Evolutionary conservation across 2,888 invertebrate species (phyloP).

Genomic region (Agrotis segetum): DNA sequence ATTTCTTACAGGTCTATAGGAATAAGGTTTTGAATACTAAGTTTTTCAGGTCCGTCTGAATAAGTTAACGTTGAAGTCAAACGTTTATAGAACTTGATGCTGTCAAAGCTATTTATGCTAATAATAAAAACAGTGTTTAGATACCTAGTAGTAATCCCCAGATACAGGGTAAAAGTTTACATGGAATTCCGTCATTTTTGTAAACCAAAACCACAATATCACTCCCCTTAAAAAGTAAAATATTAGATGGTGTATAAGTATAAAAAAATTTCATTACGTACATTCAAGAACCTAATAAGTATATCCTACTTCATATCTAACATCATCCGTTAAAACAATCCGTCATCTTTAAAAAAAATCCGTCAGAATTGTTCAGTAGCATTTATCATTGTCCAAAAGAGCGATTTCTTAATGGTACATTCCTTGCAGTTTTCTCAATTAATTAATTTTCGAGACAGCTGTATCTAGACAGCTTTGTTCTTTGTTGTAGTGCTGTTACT

Average conservation of each 20-base stretch:
- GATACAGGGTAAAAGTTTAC: no score
- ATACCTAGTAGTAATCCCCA: no score
- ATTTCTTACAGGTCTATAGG: background rate
- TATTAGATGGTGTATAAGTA: background rate
- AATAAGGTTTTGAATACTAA: constrained; percentile 15
- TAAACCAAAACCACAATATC: background rate
- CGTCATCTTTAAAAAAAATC: constrained; percentile 3
- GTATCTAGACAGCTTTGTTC: constrained; percentile 26
- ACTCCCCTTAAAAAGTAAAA: background rate
- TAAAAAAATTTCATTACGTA: background rate
- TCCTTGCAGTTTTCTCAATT: constrained; percentile 50
- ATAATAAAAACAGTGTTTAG: background rate
- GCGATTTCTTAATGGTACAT: constrained; percentile 47
- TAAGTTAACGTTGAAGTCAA: constrained; percentile 14
- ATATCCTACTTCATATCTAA: background rate
- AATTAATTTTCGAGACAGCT: constrained; percentile 49
- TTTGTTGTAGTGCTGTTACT: constrained; percentile 29
- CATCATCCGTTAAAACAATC: background rate
- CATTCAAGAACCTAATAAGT: background rate
- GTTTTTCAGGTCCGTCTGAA: constrained; percentile 3
- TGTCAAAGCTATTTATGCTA: constrained; percentile 5
- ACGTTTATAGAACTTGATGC: constrained; percentile 2
- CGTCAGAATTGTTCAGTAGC: constrained; percentile 26
- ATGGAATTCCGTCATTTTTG: no score
- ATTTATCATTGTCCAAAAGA: constrained; percentile 56